These are phyloP conservation scores for Cheilosia vulpina DNA, from an alignment of 2,888 invertebrate species.

Conservation along the genomic window DNA sequence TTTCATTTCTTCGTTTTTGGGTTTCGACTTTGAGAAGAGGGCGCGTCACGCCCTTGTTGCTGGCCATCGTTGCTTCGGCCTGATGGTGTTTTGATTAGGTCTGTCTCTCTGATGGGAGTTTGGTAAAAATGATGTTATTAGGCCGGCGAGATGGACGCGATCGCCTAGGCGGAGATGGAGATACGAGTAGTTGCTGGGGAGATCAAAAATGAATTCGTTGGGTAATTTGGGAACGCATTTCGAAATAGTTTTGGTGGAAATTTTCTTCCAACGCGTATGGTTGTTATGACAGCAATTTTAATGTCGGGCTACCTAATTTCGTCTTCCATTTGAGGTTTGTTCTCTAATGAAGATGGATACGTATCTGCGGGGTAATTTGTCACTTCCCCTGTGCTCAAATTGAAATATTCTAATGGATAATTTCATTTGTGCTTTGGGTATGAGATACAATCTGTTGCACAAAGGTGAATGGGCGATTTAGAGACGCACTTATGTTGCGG, in stretches of 20 bases:
- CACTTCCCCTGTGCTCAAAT: not conserved
- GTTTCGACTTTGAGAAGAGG: not conserved
- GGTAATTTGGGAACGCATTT: conserved; percentile 42
- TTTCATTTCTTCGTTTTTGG: conserved; percentile 36
- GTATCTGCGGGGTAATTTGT: not conserved
- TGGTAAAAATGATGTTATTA: conserved; percentile 69
- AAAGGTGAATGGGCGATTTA: not conserved
- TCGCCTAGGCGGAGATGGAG: conserved; percentile 19
- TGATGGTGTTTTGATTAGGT: conserved; percentile 71
- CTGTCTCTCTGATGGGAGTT: conserved; percentile 40
- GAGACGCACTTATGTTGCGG: too few species aligned
- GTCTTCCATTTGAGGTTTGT: too few species aligned
- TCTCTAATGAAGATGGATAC: not conserved
- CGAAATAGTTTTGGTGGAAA: not conserved
- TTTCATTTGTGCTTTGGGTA: not conserved
- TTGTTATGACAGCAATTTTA: too few species aligned
- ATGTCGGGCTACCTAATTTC: too few species aligned
- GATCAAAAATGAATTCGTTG: conserved; percentile 30
- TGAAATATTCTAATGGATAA: not conserved
- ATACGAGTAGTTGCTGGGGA: conserved; percentile 6
- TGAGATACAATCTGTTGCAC: not conserved
- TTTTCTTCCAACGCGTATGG: too few species aligned
- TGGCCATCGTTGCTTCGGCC: conserved; percentile 41
- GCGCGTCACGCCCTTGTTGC: conserved; percentile 68
- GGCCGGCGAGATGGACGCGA: conserved; percentile 36